Base-by-base conservation (phyloP, 2,888 invertebrate genomes). In the Campoplex nolae region DNA sequence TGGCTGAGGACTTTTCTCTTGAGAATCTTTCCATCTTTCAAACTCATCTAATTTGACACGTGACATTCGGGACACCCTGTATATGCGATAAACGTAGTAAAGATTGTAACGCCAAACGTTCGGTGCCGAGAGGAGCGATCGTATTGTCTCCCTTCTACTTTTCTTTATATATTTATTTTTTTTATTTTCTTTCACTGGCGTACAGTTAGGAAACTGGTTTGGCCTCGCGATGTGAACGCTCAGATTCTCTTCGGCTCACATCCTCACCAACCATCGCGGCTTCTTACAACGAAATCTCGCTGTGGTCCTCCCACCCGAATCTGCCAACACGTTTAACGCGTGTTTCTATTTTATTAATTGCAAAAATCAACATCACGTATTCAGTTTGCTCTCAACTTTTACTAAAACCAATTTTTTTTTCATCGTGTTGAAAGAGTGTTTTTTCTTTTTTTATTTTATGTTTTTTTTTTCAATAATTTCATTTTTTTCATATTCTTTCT, bases 141-240 rank as follows among this genome's bases (percentile, higher is more conserved):
- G 71, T 78, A 71, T 75, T 84, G 65, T 82, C 81, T 83, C 83
- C 80, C 67, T 73, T 70, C 18, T 35, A 71, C 62, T 84, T 54
- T 79, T 45, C 67, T 54, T 38, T 68, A 38, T 58, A 68, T 82
- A 48, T 82, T 35, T 54, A 54, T 56, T 83, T 51, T 23, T 78
- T 67, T 65, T 32, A 82, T 45, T 78, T 77, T 83, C 82, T 67
- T 84, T 79, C 71, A 79, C 78, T 84, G 70, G 68, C 92, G 88
- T 93, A 93, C 93, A 93, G 93, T 93, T 93, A 93, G 92, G 88
- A 93, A 93, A 93, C 93, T 91, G 93, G 93, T 93, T 92, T 91
- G 89, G 89, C 84, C 86, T 84, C 86, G 83, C 80, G 86, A 75
- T 83, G 48, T 54, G 65, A 68, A 62, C 65, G 48, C 38, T 42